Evolutionary conservation across 2,797 vertebrate species (phyloP).

Genomic region (Pristis pectinata): DNA sequence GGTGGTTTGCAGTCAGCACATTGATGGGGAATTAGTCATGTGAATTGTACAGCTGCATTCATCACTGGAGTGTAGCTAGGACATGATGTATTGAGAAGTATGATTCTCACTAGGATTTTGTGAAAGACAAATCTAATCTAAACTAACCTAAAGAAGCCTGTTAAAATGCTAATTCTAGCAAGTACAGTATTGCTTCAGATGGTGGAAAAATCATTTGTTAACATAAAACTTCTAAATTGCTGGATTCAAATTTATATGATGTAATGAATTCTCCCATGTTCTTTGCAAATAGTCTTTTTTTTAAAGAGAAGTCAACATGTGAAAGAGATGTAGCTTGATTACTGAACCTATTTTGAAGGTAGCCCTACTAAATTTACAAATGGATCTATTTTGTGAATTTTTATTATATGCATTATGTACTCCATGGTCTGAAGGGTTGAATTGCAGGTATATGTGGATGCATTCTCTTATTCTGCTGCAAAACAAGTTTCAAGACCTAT

Average conservation of each 20-base stretch:
- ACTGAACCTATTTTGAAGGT: not conserved
- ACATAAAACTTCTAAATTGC: not conserved
- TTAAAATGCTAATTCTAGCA: not conserved
- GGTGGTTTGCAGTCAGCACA: not conserved
- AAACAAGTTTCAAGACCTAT: too few species aligned
- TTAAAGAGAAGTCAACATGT: not conserved
- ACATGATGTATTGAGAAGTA: not conserved
- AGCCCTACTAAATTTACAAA: too few species aligned
- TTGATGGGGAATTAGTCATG: conserved; percentile 12
- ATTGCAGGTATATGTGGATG: not conserved
- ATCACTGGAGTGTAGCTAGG: conserved; percentile 5
- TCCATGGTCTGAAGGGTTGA: too few species aligned
- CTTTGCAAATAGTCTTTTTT: not conserved
- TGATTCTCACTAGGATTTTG: not conserved
- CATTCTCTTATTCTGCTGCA: too few species aligned
- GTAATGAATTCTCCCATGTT: not conserved
- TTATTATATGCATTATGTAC: too few species aligned
- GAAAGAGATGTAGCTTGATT: not conserved
- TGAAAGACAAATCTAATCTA: not conserved
- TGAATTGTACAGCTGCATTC: conserved; percentile 21
- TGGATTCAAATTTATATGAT: not conserved
- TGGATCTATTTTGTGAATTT: too few species aligned
- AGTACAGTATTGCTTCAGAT: not conserved
- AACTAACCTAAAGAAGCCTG: not conserved
- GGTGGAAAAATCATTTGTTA: too few species aligned